phyloP scores from a whole-genome alignment of 2,888 invertebrate genomes.

The Campoplex nolae region DNA sequence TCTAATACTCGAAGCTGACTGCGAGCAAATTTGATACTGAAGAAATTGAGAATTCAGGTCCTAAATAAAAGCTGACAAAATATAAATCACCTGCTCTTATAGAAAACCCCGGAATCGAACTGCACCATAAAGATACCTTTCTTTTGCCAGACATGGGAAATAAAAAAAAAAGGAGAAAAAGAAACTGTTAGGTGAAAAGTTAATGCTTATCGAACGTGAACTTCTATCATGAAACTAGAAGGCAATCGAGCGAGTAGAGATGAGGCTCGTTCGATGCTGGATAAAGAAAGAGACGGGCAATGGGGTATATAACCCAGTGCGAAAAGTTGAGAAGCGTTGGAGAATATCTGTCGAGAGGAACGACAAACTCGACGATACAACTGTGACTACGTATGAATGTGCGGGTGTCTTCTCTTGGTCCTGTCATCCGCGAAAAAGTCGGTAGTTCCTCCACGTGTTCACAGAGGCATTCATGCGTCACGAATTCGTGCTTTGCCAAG shows the following conservation, averaged over 20 bases:
- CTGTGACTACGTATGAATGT: conserved; percentile 34
- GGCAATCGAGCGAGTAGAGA: conserved; percentile 52
- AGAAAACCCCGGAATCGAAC: neutral
- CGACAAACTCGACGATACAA: conserved; percentile 48
- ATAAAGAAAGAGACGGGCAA: conserved; percentile 44
- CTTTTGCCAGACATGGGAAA: neutral
- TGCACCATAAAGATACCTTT: neutral
- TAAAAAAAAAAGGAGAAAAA: neutral
- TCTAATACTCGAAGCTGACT: neutral
- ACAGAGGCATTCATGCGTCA: conserved; percentile 75
- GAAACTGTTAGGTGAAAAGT: conserved; percentile 10
- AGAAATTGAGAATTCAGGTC: neutral
- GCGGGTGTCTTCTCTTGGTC: conserved; percentile 46
- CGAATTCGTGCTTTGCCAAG: conserved; percentile 71
- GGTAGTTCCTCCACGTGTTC: conserved; percentile 55
- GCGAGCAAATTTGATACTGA: neutral
- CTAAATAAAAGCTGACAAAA: neutral
- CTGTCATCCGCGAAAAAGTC: conserved; percentile 51
- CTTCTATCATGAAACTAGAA: conserved; percentile 13
- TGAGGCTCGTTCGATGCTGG: conserved; percentile 41
- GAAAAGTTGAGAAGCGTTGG: conserved; percentile 54
- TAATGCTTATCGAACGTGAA: conserved; percentile 14
- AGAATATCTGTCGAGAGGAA: conserved; percentile 35
- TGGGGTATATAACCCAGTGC: conserved; percentile 44
- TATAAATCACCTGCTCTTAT: neutral